phyloP scores from a whole-genome alignment of 2,113 vertebrate genomes.

The Pterocles orientalis region DNA sequence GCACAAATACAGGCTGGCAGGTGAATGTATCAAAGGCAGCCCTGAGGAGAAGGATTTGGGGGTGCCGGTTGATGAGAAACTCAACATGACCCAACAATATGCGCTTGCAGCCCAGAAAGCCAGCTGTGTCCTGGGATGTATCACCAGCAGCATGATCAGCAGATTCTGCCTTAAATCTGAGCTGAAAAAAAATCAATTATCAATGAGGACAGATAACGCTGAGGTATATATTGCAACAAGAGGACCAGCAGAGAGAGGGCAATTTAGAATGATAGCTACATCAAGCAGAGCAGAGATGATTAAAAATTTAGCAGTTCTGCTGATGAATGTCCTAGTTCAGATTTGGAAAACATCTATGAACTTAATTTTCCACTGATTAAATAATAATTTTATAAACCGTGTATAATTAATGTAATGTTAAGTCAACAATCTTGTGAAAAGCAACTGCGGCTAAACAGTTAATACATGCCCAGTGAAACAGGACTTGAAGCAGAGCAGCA shows the following conservation, averaged over 20 bases:
- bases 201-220: slow-evolving; percentile 26
- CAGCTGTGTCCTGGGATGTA: too few species aligned
- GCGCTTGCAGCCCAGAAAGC: too few species aligned
- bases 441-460: slow-evolving; percentile 72
- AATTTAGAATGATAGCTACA: slow-evolving; percentile 77
- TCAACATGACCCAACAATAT: too few species aligned
- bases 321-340: slow-evolving; percentile 79
- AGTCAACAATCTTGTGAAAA: slow-evolving; percentile 72
- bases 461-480: slow-evolving; percentile 27
- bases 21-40: too few species aligned
- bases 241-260: slow-evolving; percentile 55
- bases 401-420: slow-evolving; percentile 77
- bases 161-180: slow-evolving; percentile 49
- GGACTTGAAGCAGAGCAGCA: background rate
- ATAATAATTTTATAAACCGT: slow-evolving; percentile 80
- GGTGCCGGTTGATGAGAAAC: too few species aligned
- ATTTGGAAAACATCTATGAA: slow-evolving; percentile 79
- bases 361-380: slow-evolving; percentile 83
- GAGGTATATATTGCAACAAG: slow-evolving; percentile 54
- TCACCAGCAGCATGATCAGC: too few species aligned
- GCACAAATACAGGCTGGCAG: too few species aligned
- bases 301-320: slow-evolving; percentile 81
- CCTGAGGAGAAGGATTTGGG: too few species aligned
- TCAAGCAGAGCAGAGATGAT: slow-evolving; percentile 73
- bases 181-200: slow-evolving; percentile 71